phyloP scores from a whole-genome alignment of 1,140 invertebrate species.

The Papilio polyxenes region DNA sequence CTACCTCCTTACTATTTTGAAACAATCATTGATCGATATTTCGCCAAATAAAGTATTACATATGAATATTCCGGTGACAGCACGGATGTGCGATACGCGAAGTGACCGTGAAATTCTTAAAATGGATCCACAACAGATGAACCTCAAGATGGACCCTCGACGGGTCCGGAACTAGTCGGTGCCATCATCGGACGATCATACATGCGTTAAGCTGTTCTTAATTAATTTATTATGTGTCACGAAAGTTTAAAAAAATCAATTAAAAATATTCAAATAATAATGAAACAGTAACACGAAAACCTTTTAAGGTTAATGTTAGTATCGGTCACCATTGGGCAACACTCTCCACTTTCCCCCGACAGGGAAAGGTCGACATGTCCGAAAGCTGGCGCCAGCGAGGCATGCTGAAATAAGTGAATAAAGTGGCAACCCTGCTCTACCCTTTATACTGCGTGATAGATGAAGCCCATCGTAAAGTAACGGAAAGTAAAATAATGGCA shows the following conservation, averaged over 20 bases:
- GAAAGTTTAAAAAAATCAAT: not conserved
- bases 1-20: conserved; percentile 50
- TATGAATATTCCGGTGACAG: no score
- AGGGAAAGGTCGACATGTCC: conserved; percentile 60
- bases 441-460: conserved; percentile 76
- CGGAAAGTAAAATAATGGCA: conserved; percentile 47
- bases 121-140: no score
- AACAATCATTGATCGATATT: conserved; percentile 57
- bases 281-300: conserved; percentile 19
- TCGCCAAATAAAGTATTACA: no score
- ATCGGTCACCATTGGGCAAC: conserved; percentile 69
- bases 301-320: conserved; percentile 43
- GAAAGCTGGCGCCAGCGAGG: conserved; percentile 61
- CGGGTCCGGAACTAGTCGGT: no score
- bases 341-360: conserved; percentile 51
- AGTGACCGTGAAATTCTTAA: no score
- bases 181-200: no score
- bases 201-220: no score
- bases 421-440: conserved; percentile 67
- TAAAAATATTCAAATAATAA: not conserved
- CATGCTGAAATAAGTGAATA: conserved; percentile 70
- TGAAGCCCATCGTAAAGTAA: conserved; percentile 59
- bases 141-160: no score
- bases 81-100: no score
- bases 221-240: no score